These are phyloP conservation scores for Fratercula arctica DNA, from an alignment of 2,797 vertebrate genomes.

Conservation along the genomic window DNA sequence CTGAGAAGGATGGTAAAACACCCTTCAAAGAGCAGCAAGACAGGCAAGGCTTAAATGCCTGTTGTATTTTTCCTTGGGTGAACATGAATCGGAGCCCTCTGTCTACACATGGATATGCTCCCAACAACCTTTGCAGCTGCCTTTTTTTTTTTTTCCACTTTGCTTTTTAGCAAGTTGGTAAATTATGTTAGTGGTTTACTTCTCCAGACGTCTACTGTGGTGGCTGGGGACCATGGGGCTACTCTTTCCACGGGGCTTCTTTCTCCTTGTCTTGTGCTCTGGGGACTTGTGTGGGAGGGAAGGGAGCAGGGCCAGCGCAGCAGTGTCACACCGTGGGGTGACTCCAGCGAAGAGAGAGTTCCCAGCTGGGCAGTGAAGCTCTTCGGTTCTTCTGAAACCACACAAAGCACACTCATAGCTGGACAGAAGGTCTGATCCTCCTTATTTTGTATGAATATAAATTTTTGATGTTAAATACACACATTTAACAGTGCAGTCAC, in stretches of 20 bases:
- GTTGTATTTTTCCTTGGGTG: not conserved
- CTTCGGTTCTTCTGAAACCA: not conserved
- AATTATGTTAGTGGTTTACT: not conserved
- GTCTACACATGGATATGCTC: not conserved
- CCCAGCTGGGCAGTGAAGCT: not conserved
- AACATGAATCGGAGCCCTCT: accelerated
- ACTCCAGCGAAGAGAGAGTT: not conserved
- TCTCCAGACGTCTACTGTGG: not conserved
- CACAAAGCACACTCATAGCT: not conserved
- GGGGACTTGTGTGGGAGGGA: not conserved
- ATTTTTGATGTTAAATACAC: not conserved
- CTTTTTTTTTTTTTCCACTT: too few relatives aligned
- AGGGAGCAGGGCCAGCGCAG: not conserved
- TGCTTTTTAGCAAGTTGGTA: not conserved
- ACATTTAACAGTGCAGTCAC: not conserved
- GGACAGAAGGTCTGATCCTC: not conserved
- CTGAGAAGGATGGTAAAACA: not conserved
- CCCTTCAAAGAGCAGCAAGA: not conserved
- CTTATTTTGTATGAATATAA: not conserved
- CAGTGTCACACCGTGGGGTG: too few relatives aligned
- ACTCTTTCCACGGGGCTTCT: not conserved
- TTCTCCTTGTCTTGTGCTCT: not conserved
- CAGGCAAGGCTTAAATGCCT: not conserved
- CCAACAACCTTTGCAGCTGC: not conserved
- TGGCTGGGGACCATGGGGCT: not conserved